These are phyloP conservation scores for Heliconius hewitsoni DNA, from an alignment of 1,140 invertebrate genomes.

Conservation along the genomic window DNA sequence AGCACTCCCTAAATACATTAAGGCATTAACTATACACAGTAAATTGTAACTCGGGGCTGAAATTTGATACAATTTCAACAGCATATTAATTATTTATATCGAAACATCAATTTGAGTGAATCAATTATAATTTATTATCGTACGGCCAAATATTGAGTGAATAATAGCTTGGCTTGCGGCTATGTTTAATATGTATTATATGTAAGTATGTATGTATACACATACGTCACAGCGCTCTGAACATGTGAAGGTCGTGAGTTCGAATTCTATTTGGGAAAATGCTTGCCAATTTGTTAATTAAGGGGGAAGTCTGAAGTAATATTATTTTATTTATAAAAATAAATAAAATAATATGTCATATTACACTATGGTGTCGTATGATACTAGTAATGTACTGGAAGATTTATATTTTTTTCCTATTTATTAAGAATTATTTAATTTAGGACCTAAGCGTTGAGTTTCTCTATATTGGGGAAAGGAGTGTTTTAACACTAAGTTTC, in stretches of 20 bases:
- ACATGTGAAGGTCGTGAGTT: background rate
- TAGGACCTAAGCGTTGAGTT: too few species aligned
- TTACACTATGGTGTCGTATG: too few species aligned
- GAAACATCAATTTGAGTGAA: slow-evolving; percentile 27
- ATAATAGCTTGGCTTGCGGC: slow-evolving; percentile 13
- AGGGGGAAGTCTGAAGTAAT: too few species aligned
- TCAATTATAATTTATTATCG: slow-evolving; percentile 27
- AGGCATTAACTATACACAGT: background rate
- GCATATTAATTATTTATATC: slow-evolving; percentile 27
- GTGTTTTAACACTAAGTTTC: too few species aligned
- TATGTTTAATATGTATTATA: background rate
- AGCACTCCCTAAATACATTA: too few species aligned
- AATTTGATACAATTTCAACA: slow-evolving; percentile 17
- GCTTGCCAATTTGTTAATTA: too few species aligned
- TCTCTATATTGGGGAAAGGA: too few species aligned
- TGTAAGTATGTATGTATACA: background rate
- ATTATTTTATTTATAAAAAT: too few species aligned
- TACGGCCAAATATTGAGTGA: background rate
- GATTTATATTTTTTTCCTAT: too few species aligned
- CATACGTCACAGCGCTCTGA: background rate
- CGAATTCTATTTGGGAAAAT: background rate
- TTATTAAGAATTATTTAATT: too few species aligned
- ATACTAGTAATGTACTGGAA: too few species aligned
- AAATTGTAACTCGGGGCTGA: background rate
- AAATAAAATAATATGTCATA: too few species aligned